phyloP scores from a whole-genome alignment of 2,113 vertebrate genomes.

The Perca schrenkii region DNA sequence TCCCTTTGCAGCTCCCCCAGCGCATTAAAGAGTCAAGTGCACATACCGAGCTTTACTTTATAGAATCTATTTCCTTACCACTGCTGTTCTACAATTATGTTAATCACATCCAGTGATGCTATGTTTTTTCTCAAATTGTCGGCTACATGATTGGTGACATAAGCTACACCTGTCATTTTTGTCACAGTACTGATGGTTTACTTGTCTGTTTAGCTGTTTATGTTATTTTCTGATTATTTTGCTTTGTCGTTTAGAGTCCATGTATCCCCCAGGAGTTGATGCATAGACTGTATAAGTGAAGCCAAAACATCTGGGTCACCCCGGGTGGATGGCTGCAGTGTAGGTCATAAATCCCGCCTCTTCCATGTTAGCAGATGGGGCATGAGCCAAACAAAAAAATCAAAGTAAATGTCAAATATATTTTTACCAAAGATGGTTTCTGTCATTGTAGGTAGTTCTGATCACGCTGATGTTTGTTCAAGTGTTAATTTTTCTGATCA shows the following conservation, averaged over 20 bases:
- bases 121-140: neutral
- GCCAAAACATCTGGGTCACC: too few species aligned
- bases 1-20: slow-evolving; percentile 15
- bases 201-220: neutral
- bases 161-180: neutral
- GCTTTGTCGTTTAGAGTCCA: neutral
- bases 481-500: too few species aligned
- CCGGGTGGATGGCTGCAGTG: too few species aligned
- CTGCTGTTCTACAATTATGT: neutral
- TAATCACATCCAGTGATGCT: neutral
- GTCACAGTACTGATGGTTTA: neutral
- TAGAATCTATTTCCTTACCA: neutral
- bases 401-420: too few species aligned
- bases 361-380: too few species aligned
- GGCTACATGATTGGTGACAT: neutral
- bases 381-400: too few species aligned
- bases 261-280: too few species aligned
- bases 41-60: neutral
- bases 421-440: too few species aligned
- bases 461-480: too few species aligned
- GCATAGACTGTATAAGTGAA: too few species aligned
- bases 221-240: neutral
- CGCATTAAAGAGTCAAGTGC: neutral
- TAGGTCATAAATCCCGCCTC: too few species aligned
- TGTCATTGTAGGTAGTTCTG: too few species aligned